A percentile compares a stretch with the other conserved stretches of the same genome.
These are phyloP conservation scores for Tinea semifulvella DNA, from an alignment of 2,888 invertebrate species.

Conservation along the genomic window DNA sequence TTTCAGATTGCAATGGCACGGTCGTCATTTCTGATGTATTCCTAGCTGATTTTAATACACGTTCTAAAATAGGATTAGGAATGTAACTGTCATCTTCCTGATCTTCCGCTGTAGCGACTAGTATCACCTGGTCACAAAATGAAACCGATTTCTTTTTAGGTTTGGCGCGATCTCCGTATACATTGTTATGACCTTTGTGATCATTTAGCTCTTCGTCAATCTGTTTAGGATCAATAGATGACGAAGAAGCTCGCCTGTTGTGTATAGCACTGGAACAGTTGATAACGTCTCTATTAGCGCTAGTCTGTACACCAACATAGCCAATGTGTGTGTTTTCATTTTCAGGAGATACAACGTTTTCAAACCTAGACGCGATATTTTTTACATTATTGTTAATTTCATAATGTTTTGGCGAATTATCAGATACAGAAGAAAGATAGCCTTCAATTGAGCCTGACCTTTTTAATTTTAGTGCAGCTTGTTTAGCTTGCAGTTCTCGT, in stretches of 20 bases:
- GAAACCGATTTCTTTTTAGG: slow-evolving; percentile 93
- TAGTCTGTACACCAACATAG: slow-evolving; percentile 39
- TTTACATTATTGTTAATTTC: slow-evolving; percentile 65
- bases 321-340: slow-evolving; percentile 48
- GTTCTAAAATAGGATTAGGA: slow-evolving; percentile 88
- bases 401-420: slow-evolving; percentile 26
- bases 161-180: slow-evolving; percentile 62
- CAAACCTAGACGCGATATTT: slow-evolving; percentile 85
- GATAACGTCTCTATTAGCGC: slow-evolving; percentile 54
- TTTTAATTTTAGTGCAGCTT: slow-evolving; percentile 63
- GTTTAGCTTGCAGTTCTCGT: slow-evolving; percentile 82
- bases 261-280: slow-evolving; percentile 46
- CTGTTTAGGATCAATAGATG: slow-evolving; percentile 52
- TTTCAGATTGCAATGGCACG: slow-evolving; percentile 57
- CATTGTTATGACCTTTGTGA: slow-evolving; percentile 35
- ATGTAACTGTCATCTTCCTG: slow-evolving; percentile 91
- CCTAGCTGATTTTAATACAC: slow-evolving; percentile 84
- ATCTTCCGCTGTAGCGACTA: slow-evolving; percentile 92
- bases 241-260: slow-evolving; percentile 47
- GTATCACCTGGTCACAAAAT: slow-evolving; percentile 92
- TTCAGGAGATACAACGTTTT: slow-evolving; percentile 46
- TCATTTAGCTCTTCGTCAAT: slow-evolving; percentile 48
- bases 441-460: slow-evolving; percentile 46
- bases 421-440: slow-evolving; percentile 36
- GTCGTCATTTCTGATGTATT: slow-evolving; percentile 73